phyloP scores from a whole-genome alignment of 2,797 vertebrate genomes.

The Pelochelys cantorii region DNA sequence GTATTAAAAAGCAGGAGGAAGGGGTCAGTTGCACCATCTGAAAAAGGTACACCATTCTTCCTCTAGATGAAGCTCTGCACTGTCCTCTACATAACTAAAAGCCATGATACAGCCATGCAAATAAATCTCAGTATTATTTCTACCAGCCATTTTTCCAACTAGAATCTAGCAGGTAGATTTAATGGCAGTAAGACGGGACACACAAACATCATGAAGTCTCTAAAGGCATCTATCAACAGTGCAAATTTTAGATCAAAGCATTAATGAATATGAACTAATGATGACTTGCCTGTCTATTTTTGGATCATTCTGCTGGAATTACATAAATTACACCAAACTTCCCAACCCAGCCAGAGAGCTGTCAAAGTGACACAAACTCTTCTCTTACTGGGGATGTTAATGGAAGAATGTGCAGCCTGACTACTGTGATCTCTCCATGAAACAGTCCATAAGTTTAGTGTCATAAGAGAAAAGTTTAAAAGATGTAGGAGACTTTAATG shows the following conservation, averaged over 20 bases:
- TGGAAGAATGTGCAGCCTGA: slow-evolving; percentile 34
- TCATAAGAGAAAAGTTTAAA: background rate
- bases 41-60: background rate
- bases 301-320: slow-evolving; percentile 26
- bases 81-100: background rate
- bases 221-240: slow-evolving; percentile 20
- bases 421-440: slow-evolving; percentile 45
- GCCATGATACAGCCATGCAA: background rate
- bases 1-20: too few species aligned
- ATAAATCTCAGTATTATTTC: background rate
- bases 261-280: background rate
- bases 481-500: background rate
- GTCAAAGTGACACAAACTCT: background rate
- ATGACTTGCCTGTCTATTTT: slow-evolving; percentile 39
- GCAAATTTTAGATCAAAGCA: slow-evolving; percentile 47
- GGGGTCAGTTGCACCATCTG: background rate
- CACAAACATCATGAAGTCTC: slow-evolving; percentile 16
- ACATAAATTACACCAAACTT: slow-evolving; percentile 26
- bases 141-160: background rate
- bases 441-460: slow-evolving; percentile 54
- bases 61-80: background rate
- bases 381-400: background rate
- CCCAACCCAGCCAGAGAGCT: slow-evolving; percentile 1
- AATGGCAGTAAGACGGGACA: background rate
- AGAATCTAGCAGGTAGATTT: background rate